phyloP scores from a whole-genome alignment of 2,797 vertebrate species.

The Staurois parvus region DNA sequence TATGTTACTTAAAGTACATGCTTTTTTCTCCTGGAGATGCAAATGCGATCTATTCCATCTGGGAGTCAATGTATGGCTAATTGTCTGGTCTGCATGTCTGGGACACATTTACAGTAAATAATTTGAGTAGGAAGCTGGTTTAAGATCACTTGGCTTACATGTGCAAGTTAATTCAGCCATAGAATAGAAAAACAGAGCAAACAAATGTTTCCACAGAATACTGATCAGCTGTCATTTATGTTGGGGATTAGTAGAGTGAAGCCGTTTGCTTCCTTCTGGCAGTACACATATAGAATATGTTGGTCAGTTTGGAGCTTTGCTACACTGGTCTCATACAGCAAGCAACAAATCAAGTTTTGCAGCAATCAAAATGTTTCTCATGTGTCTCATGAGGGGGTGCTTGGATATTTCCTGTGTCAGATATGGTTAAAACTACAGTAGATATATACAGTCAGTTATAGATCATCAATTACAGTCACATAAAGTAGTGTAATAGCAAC shows the following conservation, averaged over 20 bases:
- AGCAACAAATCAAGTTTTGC: neutral
- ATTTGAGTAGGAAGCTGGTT: neutral
- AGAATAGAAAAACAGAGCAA: no score
- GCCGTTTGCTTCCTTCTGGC: no score
- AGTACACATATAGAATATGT: no score
- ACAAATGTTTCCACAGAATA: no score
- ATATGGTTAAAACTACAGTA: neutral
- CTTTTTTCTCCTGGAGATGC: neutral
- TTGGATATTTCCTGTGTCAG: neutral
- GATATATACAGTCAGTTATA: neutral
- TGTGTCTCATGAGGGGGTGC: neutral
- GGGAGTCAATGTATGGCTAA: neutral
- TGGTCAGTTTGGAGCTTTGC: no score
- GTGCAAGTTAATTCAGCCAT: no score
- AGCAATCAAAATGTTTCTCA: neutral
- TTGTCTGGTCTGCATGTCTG: neutral
- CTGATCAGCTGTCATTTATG: neutral
- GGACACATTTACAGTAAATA: slow-evolving; percentile 1
- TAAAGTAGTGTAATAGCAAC: no score
- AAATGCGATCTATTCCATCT: neutral
- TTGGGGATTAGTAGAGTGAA: no score
- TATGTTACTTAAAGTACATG: neutral
- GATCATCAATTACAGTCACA: neutral
- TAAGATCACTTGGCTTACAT: neutral
- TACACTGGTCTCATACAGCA: neutral